Conservation (phyloP, 2,797 vertebrate species). For the Diplodus sargus region DNA sequence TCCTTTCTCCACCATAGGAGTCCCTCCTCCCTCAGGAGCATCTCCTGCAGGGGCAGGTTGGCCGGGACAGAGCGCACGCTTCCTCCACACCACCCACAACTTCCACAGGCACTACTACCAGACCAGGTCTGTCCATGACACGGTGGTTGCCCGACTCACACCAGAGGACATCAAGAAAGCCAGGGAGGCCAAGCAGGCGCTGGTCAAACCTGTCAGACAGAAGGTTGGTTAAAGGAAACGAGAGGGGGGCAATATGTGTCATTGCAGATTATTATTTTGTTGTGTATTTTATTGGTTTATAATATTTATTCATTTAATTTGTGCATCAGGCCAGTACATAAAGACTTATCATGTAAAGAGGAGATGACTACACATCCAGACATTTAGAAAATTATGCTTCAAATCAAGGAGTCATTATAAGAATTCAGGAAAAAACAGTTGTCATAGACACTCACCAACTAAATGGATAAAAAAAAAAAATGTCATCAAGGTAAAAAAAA, state of each 20-base stretch:
- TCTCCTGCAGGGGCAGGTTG: conserved; percentile 48
- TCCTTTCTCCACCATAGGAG: conserved; percentile 27
- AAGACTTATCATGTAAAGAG: background rate
- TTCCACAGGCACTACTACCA: conserved; percentile 56
- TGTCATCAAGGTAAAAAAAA: too few species aligned
- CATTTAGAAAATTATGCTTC: background rate
- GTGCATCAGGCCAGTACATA: too few species aligned
- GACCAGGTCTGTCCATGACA: conserved; percentile 78
- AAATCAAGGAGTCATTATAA: background rate
- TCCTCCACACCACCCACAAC: conserved; percentile 67
- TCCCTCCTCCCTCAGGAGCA: conserved; percentile 24
- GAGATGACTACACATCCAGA: background rate
- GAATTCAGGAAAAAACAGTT: background rate
- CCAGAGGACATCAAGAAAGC: conserved; percentile 89
- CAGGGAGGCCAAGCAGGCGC: conserved; percentile 81
- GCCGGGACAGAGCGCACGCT: conserved; percentile 72
- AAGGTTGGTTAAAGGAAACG: conserved; percentile 74
- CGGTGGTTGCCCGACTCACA: conserved; percentile 82
- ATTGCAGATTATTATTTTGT: background rate
- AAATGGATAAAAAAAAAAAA: too few species aligned
- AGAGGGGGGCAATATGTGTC: too few species aligned
- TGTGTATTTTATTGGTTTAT: background rate
- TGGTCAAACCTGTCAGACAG: conserved; percentile 78
- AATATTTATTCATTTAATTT: background rate
- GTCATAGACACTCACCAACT: background rate